Percentiles rank a stretch among this genome's conserved stretches.
These are phyloP conservation scores for Zaprionus taronus DNA, from an alignment of 1,140 invertebrate species.

Conservation along the genomic window DNA sequence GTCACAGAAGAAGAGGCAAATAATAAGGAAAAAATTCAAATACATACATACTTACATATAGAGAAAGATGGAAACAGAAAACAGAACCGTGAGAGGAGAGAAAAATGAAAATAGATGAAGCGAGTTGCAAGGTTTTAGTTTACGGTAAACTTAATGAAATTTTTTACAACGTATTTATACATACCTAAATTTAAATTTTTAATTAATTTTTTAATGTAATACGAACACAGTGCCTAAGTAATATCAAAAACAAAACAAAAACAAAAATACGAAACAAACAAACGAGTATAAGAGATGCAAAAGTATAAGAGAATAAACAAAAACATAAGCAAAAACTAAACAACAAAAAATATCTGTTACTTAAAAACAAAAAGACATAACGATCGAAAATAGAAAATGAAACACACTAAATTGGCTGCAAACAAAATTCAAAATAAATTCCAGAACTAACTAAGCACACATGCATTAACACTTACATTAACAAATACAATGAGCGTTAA, in stretches of 20 bases:
- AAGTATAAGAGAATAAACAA: conserved; percentile 56
- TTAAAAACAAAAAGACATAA: conserved; percentile 53
- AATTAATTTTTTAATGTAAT: conserved; percentile 84
- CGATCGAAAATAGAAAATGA: conserved; percentile 37
- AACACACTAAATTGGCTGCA: conserved; percentile 46
- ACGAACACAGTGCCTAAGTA: conserved; percentile 85
- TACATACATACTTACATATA: conserved; percentile 47
- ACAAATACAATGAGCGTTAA: conserved; percentile 19
- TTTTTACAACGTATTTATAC: conserved; percentile 83
- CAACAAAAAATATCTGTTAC: conserved; percentile 57
- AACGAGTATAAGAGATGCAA: conserved; percentile 64
- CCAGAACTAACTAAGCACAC: conserved; percentile 36
- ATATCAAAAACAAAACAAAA: conserved; percentile 79
- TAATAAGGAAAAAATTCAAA: conserved; percentile 26
- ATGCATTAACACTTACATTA: conserved; percentile 31
- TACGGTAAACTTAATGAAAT: conserved; percentile 83
- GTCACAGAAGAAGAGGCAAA: background rate
- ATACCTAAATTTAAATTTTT: conserved; percentile 83
- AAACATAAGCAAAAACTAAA: conserved; percentile 50
- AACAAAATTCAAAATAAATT: conserved; percentile 47
- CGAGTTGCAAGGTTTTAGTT: conserved; percentile 79
- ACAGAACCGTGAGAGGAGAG: background rate
- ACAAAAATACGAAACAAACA: conserved; percentile 60
- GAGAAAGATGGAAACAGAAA: conserved; percentile 9
- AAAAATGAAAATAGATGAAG: background rate